Evolutionary conservation across 1,140 invertebrate species (phyloP), one percentile per base, ranked within the genome.

Genomic region (Penaeus indicus): DNA sequence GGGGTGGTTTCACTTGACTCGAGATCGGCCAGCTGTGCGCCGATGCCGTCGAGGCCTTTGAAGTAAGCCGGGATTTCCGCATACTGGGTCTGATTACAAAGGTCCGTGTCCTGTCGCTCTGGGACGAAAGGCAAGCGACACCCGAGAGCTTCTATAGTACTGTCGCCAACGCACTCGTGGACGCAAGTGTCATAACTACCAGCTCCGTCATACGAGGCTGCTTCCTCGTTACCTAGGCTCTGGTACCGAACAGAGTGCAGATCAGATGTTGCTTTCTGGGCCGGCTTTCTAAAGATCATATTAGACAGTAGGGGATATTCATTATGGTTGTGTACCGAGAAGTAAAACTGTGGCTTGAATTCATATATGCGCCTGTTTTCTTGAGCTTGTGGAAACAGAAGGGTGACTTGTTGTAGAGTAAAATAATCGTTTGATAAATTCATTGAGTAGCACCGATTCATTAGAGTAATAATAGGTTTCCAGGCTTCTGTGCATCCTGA

Each of bases 381-480:
- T 13, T 27, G 25, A 11, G 60, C 60, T 3, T 0, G 1, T 7
- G 54, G 42, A n/a, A 82, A 63, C 54, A 82, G 47, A 11, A 82
- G 22, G 19, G 2, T 21, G 19, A 82, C 7, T 21, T 60, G 2
- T n/a, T 54, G 47, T 27, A 82, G 11, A 32, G 47, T 10, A 0
- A 22, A 32, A 27, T 61, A 10, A 4, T 13, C 32, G 16, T 61
- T 16, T 7, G 54, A 63, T 4, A 61, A n/a, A 38, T 82, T 82
- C 60, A 82, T 19, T 5, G 61, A 61, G 80, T 63, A 82, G 61
- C 80, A 82, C 10, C 80, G 47, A 47, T 82, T 82, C n/a, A 82
- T n/a, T 22, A 32, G 54, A n/a, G 80, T 82, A 16, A 60, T 3
- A 25, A 82, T 18, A 25, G 80, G 80, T 19, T 62, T 22, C 80